These are phyloP conservation scores for Phytoseiulus persimilis DNA, from an alignment of 2,888 invertebrate genomes.

Conservation along the genomic window DNA sequence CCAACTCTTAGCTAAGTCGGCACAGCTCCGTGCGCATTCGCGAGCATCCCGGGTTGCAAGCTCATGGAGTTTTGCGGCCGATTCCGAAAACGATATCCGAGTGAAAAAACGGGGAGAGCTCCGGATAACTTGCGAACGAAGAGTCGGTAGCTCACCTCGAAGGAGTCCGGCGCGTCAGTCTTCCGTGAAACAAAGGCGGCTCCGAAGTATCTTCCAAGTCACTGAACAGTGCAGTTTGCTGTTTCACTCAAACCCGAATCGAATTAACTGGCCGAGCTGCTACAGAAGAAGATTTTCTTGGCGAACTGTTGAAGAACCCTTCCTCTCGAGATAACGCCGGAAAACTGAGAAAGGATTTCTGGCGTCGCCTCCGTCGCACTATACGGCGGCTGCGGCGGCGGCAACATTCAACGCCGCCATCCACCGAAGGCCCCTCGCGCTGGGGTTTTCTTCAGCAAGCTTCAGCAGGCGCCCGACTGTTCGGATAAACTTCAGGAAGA, in stretches of 20 bases:
- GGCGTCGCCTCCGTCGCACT: neutral
- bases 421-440: neutral
- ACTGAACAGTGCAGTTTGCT: neutral
- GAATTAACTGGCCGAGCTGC: neutral
- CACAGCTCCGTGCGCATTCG: neutral
- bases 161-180: neutral
- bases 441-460: neutral
- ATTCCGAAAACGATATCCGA: neutral
- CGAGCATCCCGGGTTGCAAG: neutral
- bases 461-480: neutral
- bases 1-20: neutral
- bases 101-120: neutral
- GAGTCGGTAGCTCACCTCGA: neutral
- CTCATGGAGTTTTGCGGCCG: neutral
- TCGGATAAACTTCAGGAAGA: neutral
- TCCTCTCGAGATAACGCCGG: neutral
- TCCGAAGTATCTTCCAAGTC: neutral
- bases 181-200: neutral
- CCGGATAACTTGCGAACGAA: too few species aligned
- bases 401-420: neutral
- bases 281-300: neutral
- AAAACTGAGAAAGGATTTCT: neutral
- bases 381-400: neutral
- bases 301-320: neutral
- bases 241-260: neutral